Percentiles rank a stretch among this genome's conserved stretches.
phyloP scores from a whole-genome alignment of 2,113 vertebrate species.

The Campylorhamphus procurvoides region DNA sequence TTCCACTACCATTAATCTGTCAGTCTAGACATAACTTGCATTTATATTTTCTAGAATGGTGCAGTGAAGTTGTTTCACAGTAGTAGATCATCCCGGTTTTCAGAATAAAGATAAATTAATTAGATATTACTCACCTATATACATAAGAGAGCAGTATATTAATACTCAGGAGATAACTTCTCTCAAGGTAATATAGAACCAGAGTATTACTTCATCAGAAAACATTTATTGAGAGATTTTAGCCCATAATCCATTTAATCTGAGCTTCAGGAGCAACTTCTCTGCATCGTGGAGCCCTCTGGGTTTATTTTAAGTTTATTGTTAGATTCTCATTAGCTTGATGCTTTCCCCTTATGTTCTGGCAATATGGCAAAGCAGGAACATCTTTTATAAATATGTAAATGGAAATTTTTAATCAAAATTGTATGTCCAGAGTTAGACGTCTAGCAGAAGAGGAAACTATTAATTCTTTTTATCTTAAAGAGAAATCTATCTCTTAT shows the following conservation, averaged over 20 bases:
- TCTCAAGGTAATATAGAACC: not conserved
- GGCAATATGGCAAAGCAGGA: not conserved
- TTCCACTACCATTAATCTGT: not conserved
- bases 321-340: not conserved
- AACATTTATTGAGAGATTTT: not conserved
- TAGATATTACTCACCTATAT: not conserved
- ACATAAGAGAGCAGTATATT: not conserved
- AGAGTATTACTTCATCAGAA: not conserved
- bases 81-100: not conserved
- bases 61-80: not conserved
- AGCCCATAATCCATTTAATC: not conserved
- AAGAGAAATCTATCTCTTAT: not conserved
- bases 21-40: not conserved
- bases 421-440: not conserved
- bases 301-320: not conserved
- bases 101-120: not conserved
- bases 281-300: not conserved
- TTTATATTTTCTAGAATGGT: not conserved
- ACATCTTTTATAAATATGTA: not conserved
- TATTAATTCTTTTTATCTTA: not conserved
- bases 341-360: not conserved
- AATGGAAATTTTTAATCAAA: not conserved
- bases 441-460: not conserved
- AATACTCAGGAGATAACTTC: not conserved
- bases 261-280: not conserved